Base-by-base conservation (phyloP, 2,113 vertebrate species). In the Mugil cephalus region DNA sequence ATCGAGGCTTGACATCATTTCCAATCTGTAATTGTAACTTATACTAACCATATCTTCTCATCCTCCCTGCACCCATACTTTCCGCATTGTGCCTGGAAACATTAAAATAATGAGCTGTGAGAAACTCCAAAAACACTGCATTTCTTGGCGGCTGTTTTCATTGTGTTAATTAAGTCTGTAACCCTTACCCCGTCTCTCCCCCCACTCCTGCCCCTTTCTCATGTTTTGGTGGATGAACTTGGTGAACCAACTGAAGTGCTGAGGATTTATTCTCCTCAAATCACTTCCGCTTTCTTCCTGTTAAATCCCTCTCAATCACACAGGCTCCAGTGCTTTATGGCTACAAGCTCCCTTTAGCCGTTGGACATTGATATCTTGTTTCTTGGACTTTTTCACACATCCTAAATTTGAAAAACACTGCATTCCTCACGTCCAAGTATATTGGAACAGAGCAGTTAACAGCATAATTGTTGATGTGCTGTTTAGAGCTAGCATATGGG, bases 131-230 rank as follows among this genome's bases (percentile, higher is more conserved):
- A 88, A 89, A 73, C 76, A 53, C 67, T 55, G 60, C 53, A 69
- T 84, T 87, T 89, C 84, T 89, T 87, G 82, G 85, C 74, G 61
- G 71, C 74, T 78, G 76, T 91, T 90, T 88, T 89, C 83, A 85
- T 85, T 87, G 87, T 84, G 82, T 81, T 89, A 88, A 91, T 89
- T 85, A 88, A 87, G 79, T 85, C 87, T 86, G 72, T 80, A 81
- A 64, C 76, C 76, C 67, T 80, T 61, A 60, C 62, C 70, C 43
- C 18, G 14, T 19, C 48, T 45, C 61, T 67, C 53, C 61, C 56
- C 55, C 34, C 24, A 34, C 36, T 70, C 51, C 61, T 52, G 38
- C 54, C 50, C 43, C n/a, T 14, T 74, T 78, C 77, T 70, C 82
- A 63, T 84, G 79, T 86, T 90, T 89, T 80, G 75, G 83, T 65